phyloP scores from a whole-genome alignment of 2,888 invertebrate genomes.

The Phyto melanocephala region DNA sequence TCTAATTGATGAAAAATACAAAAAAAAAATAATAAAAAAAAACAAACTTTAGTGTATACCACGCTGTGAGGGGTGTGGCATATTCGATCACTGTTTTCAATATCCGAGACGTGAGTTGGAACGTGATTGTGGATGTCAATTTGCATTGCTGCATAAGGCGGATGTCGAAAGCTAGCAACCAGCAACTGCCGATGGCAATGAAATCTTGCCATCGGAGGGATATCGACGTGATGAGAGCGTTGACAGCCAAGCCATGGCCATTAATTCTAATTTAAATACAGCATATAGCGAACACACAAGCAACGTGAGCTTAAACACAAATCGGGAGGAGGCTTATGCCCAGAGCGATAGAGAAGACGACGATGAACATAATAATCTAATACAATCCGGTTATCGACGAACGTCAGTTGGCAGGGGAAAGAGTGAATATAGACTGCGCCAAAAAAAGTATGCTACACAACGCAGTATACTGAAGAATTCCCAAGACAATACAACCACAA shows the following conservation, averaged over 20 bases:
- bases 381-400: conserved; percentile 14
- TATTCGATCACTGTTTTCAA: conserved; percentile 93
- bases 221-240: conserved; percentile 71
- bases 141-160: conserved; percentile 92
- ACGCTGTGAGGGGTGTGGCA: conserved; percentile 90
- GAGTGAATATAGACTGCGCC: conserved; percentile 63
- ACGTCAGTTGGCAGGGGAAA: conserved; percentile 39
- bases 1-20: neutral
- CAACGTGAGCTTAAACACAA: conserved; percentile 32
- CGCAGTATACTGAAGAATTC: conserved; percentile 76
- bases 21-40: too few species aligned
- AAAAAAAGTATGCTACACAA: conserved; percentile 72
- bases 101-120: conserved; percentile 86
- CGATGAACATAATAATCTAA: conserved; percentile 50
- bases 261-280: conserved; percentile 62
- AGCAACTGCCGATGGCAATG: conserved; percentile 72
- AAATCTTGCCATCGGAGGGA: conserved; percentile 73
- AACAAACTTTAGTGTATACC: conserved; percentile 78
- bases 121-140: conserved; percentile 94
- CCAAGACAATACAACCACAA: conserved; percentile 68
- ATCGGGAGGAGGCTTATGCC: neutral
- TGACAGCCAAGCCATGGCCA: conserved; percentile 70
- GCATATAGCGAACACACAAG: conserved; percentile 51
- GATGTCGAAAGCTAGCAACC: conserved; percentile 84
- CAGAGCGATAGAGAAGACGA: conserved; percentile 35